phyloP scores from a whole-genome alignment of 2,797 vertebrate genomes.

The Sciurus vulgaris region DNA sequence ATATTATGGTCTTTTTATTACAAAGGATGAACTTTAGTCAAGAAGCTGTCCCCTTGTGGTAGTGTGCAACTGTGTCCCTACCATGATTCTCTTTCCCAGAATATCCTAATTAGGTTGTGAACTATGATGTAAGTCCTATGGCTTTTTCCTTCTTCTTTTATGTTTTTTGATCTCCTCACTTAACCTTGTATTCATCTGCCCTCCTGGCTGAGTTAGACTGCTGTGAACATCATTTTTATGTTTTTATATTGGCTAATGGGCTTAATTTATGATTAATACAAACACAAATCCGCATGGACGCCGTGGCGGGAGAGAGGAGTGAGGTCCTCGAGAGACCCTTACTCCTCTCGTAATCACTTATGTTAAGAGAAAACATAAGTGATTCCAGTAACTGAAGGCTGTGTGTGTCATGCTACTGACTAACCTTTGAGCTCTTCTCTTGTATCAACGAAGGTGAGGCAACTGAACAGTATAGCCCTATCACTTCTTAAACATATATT shows the following conservation, averaged over 20 bases:
- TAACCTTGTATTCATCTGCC: background rate
- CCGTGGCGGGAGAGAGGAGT: background rate
- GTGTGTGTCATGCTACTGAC: background rate
- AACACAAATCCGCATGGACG: background rate
- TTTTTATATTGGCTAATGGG: background rate
- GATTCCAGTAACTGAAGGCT: background rate
- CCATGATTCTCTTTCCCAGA: background rate
- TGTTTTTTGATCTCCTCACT: background rate
- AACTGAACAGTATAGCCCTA: background rate
- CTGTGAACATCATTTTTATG: background rate
- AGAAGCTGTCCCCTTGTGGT: background rate
- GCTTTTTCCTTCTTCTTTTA: background rate
- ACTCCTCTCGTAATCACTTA: no score
- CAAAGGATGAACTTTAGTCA: background rate
- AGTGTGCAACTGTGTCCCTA: background rate
- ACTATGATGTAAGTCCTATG: background rate
- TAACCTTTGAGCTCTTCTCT: background rate
- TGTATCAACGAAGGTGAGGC: background rate
- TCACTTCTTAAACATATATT: background rate
- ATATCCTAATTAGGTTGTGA: background rate
- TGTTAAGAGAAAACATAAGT: background rate
- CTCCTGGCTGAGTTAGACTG: background rate
- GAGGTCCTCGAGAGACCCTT: background rate
- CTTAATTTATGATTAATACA: constrained; percentile 42
- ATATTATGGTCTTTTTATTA: constrained; percentile 24